Conservation (phyloP, 2,113 vertebrate genomes). For the Callithrix jacchus region DNA sequence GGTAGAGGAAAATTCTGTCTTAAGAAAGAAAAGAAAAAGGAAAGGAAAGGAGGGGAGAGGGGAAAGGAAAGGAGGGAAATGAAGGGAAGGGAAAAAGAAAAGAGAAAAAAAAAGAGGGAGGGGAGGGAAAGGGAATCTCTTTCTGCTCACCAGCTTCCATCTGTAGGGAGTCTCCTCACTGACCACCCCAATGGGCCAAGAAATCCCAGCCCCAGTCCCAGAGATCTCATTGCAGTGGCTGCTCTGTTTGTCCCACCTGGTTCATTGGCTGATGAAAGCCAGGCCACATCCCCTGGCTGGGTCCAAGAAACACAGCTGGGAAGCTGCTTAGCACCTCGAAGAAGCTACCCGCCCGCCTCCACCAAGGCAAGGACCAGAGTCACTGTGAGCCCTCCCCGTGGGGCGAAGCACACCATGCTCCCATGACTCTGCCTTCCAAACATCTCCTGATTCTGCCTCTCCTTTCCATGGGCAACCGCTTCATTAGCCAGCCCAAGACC, state of each 20-base stretch:
- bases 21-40: no score
- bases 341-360: not conserved
- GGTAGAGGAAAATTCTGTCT: no score
- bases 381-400: not conserved
- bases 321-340: not conserved
- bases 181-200: not conserved
- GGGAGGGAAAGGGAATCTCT: no score
- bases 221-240: not conserved
- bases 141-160: not conserved
- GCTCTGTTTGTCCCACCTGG: not conserved
- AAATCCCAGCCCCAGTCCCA: not conserved
- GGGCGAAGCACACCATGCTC: not conserved
- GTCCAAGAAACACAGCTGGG: not conserved
- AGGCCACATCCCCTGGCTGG: not conserved
- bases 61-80: no score
- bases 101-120: no score
- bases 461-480: accelerated
- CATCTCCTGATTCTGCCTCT: not conserved
- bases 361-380: not conserved
- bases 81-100: no score
- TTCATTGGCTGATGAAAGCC: not conserved
- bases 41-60: no score
- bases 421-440: not conserved
- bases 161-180: not conserved
- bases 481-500: not conserved